Base-by-base conservation (phyloP, 1,140 invertebrate genomes). In the Maniola jurtina region DNA sequence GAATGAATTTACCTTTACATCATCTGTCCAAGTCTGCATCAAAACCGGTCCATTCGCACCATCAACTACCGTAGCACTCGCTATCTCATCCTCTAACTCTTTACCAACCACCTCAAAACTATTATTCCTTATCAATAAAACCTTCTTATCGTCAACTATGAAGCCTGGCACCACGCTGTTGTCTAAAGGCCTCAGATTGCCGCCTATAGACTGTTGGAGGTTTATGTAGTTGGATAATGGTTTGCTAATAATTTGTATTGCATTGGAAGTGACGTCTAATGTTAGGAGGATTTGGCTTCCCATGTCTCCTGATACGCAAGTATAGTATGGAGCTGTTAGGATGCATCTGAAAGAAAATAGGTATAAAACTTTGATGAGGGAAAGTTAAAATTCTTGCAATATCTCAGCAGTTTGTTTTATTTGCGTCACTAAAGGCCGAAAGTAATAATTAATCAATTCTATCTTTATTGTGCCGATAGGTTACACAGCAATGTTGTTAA, bases 281-380 rank as follows among this genome's bases (percentile, higher is more conserved):
- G 92, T 90, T 0, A 93, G 80, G 4, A 93, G 71, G 25, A 91
- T 80, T 40, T 88, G 81, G 11, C 77, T 88, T 4, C 80, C 91
- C 73, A 72, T 73, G 34, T 89, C 86, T 3, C 89, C 91, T 36
- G 91, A 92, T 11, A 94, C 70, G 71, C 95, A 96, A 9, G 92
- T 92, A 75, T 93, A 94, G 79, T 93, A 94, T 16, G 93, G 93
- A n/a, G 92, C 91, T 54, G 92, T 92, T 50, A 95, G 71, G 9
- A 93, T 75, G 86, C 95, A 96, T 65, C 94, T 95, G 76, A 66
- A 92, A 88, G 15, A 13, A 56, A 25, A 10, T 6, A 54, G n/a
- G n/a, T n/a, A n/a, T n/a, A n/a, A n/a, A n/a, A n/a, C n/a, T n/a
- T n/a, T n/a, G n/a, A n/a, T n/a, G n/a, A n/a, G n/a, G n/a, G n/a